A percentile compares a stretch with the other conserved stretches of the same genome.
Conservation (phyloP, 2,113 vertebrate species). For the Sprattus sprattus region DNA sequence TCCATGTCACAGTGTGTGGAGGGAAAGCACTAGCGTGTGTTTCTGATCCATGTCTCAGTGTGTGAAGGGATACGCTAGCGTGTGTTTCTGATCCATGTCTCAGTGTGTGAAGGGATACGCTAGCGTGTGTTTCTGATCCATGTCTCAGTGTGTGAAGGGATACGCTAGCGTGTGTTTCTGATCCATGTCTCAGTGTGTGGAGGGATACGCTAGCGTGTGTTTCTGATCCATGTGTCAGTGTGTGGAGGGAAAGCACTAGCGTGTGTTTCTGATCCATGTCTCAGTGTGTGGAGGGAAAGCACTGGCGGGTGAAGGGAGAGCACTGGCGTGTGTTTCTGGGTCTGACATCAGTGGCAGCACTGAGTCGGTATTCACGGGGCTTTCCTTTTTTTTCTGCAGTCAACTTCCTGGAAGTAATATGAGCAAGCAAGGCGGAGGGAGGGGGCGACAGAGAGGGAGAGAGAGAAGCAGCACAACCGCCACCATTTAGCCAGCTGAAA, state of each 20-base stretch:
- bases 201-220: too few relatives aligned
- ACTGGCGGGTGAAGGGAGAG: background rate
- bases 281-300: background rate
- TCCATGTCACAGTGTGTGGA: background rate
- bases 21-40: too few relatives aligned
- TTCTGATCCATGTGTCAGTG: background rate
- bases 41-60: too few relatives aligned
- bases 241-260: background rate
- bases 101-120: background rate
- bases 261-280: background rate
- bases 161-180: background rate
- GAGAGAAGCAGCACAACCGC: constrained; percentile 5
- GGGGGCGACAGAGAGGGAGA: constrained; percentile 20
- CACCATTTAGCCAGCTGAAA: constrained; percentile 35
- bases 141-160: background rate
- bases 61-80: background rate
- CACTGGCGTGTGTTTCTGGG: background rate
- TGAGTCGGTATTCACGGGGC: constrained; percentile 74
- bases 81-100: background rate
- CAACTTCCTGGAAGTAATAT: constrained; percentile 76
- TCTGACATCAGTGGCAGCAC: constrained; percentile 44
- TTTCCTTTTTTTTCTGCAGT: constrained; percentile 69
- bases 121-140: background rate
- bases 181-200: too few relatives aligned
- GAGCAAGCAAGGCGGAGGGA: constrained; percentile 32